Evolutionary conservation across 2,113 vertebrate genomes (phyloP), one percentile per base, ranked within the genome.

Genomic region (Lampris incognitus): DNA sequence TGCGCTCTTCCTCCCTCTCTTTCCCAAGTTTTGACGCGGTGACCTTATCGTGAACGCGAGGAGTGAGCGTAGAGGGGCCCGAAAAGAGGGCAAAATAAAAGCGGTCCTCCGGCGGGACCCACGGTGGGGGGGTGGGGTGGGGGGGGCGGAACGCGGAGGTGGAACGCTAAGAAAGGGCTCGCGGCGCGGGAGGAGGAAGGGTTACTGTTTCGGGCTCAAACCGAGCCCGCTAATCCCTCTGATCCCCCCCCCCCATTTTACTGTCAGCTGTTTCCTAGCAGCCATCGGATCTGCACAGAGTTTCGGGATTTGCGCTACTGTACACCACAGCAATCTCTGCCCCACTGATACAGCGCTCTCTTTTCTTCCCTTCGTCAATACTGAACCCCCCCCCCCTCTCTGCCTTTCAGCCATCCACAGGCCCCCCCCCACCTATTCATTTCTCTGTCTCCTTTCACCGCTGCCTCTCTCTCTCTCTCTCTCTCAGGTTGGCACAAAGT

Each of bases 221-320:
- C 87, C 81, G 87, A 87, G 79, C 84, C 73, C 72, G 39, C 80
- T 90, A 93, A 92, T 92, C 91, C 84, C 81, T 88, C 79, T 93
- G 91, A 93, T 91, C 88, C 91, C 90, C 82, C 90, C 88, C 91
- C 90, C 82, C 90, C 88, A 86, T 92, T 91, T 92, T 89, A 92
- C 89, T 84, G 91, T 93, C 91, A 92, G 88, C 91, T 91, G 90
- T 93, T 93, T 93, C 89, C 89, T 86, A 90, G 88, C 89, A 89
- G 85, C 88, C 75, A 66, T 82, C 65, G 72, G 84, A 88, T 92
- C 84, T 78, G 84, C 84, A 84, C 90, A 90, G 89, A 92, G 85
- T 92, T 90, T 89, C 24, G 39, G 89, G 92, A 93, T 92, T 91
- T 91, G 85, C 69, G 82, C 85, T 85, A 88, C 83, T 90, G 89